Evolutionary conservation across 1,140 invertebrate genomes (phyloP).

Genomic region (Ladona fulva): DNA sequence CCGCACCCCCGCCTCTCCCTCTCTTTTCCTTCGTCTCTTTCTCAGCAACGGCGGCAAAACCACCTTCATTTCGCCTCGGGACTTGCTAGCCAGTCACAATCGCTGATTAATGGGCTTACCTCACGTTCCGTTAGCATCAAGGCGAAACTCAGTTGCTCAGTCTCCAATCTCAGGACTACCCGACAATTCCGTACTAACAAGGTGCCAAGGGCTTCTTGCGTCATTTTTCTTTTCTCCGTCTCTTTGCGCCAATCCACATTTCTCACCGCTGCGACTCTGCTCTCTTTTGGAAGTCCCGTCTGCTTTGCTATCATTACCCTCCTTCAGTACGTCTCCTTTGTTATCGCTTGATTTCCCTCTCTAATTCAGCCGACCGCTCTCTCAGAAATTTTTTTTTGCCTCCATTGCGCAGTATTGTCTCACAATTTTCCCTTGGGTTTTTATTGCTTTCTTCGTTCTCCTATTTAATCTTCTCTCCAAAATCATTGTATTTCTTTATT

Average conservation of each 20-base stretch:
- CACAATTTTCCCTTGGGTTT: too few relatives aligned
- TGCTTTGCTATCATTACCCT: too few relatives aligned
- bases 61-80: neutral
- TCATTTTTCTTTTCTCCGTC: neutral
- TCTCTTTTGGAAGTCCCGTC: neutral
- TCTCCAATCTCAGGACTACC: neutral
- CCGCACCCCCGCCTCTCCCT: neutral
- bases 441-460: too few relatives aligned
- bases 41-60: neutral
- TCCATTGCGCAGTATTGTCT: too few relatives aligned
- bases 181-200: neutral
- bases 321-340: too few relatives aligned
- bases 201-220: neutral
- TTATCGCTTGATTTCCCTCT: too few relatives aligned
- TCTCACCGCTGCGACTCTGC: neutral
- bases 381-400: too few relatives aligned
- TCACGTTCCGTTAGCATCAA: neutral
- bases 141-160: neutral
- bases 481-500: too few relatives aligned
- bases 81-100: neutral
- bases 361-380: too few relatives aligned
- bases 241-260: neutral
- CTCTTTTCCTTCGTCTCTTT: neutral
- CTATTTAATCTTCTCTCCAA: too few relatives aligned
- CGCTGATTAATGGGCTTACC: conserved; percentile 3